Evolutionary conservation across 2,113 vertebrate genomes (phyloP), one percentile per base, ranked within the genome.

Genomic region (Caloenas nicobarica): DNA sequence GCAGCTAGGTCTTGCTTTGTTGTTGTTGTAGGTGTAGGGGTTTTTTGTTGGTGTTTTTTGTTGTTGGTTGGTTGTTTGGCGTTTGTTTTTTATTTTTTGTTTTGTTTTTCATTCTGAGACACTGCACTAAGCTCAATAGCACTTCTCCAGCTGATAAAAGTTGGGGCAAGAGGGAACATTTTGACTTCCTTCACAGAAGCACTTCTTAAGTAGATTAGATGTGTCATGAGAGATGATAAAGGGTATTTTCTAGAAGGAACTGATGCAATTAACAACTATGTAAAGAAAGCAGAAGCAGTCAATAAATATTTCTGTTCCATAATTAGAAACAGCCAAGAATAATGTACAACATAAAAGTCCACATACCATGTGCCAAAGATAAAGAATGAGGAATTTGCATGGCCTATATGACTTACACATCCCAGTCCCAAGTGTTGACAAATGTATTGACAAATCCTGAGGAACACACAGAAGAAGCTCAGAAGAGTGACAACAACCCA

Each of bases 231-330:
- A 76, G 53, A 79, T 53, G 57, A 87, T 48, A 60, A 64, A 89
- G 26, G 26, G 19, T 13, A 64, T 79, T 89, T 61, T 79, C 56
- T 44, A 79, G 76, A 73, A 86, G 54, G 31, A 88, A 44, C 78
- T 53, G 77, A 61, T 57, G 25, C n/a, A 92, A 81, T 87, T 93
- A 84, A 65, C 66, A 74, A 24, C 15, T 33, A 51, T 1, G 3
- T 88, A 66, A 64, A 84, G 46, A 91, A 92, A 88, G n/a, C 58
- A 93, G 74, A 80, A 57, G 23, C 10, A 81, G 42, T n/a, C 81
- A 76, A 61, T 79, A 95, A 89, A 91, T 89, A 91, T 87, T 85
- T 87, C 72, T 87, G n/a, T 85, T 76, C 57, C 50, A n/a, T 76
- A 87, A 68, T 13, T 76, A 11, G 48, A 87, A 92, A 92, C 38